Conservation (phyloP, 2,888 invertebrate species). For the Sturmia bella region DNA sequence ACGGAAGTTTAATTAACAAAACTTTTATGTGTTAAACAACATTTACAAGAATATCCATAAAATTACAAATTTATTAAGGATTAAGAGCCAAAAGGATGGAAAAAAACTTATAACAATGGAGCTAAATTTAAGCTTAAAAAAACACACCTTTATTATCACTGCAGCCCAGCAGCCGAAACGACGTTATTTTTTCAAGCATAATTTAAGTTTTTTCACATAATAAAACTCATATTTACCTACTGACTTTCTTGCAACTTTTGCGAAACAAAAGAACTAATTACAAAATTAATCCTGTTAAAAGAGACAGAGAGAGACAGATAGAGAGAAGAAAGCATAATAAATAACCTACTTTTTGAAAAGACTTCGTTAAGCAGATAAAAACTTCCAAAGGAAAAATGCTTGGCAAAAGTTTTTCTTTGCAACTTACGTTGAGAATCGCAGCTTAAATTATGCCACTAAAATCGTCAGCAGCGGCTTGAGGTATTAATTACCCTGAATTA, state of each 20-base stretch:
- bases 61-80: conserved; percentile 50
- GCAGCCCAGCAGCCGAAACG: not conserved
- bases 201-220: not conserved
- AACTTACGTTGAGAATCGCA: not conserved
- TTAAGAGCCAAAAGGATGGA: conserved; percentile 7
- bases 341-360: no score
- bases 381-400: not conserved
- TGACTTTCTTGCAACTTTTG: not conserved
- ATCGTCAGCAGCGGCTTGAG: no score
- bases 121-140: not conserved
- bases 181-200: not conserved
- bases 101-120: not conserved
- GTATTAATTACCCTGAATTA: no score
- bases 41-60: conserved; percentile 51
- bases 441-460: no score
- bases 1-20: conserved; percentile 70
- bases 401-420: not conserved
- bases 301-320: not conserved
- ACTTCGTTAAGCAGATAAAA: not conserved
- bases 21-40: conserved; percentile 54
- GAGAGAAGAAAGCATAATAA: no score
- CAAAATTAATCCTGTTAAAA: conserved; percentile 77
- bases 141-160: no score
- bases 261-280: conserved; percentile 78
- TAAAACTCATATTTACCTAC: conserved; percentile 47